These are phyloP conservation scores for Centropus bengalensis DNA, from an alignment of 2,113 vertebrate genomes.

Conservation along the genomic window DNA sequence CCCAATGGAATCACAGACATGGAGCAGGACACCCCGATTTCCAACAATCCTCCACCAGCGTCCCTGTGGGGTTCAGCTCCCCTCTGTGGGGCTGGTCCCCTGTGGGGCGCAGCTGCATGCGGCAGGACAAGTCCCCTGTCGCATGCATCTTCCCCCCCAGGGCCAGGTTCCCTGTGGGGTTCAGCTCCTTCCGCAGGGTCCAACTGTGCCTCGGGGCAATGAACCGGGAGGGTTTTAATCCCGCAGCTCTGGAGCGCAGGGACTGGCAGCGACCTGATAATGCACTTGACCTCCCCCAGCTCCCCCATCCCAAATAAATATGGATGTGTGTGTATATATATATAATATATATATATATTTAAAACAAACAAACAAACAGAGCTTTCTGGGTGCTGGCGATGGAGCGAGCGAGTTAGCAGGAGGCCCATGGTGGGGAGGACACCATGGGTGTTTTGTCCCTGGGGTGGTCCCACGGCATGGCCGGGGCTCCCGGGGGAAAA, in stretches of 20 bases:
- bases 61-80: no score
- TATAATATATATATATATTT: neutral
- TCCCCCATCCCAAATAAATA: neutral
- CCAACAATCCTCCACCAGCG: neutral
- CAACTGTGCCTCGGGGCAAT: neutral
- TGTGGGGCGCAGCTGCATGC: no score
- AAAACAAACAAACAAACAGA: neutral
- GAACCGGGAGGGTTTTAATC: neutral
- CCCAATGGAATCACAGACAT: neutral
- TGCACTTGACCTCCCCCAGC: neutral
- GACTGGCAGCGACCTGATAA: neutral
- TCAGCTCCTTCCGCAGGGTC: neutral
- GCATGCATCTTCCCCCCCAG: no score
- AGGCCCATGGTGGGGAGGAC: neutral
- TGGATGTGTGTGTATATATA: neutral
- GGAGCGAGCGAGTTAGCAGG: neutral
- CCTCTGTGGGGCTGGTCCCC: neutral
- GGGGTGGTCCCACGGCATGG: neutral
- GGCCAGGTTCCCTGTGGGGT: neutral
- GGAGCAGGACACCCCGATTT: fast-evolving
- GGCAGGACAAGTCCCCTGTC: no score
- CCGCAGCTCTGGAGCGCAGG: no score
- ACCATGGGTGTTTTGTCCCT: neutral
- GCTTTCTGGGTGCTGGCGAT: neutral
- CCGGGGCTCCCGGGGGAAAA: neutral